phyloP scores from a whole-genome alignment of 2,888 invertebrate species.

The Scaptomyza cyrtandrae region DNA sequence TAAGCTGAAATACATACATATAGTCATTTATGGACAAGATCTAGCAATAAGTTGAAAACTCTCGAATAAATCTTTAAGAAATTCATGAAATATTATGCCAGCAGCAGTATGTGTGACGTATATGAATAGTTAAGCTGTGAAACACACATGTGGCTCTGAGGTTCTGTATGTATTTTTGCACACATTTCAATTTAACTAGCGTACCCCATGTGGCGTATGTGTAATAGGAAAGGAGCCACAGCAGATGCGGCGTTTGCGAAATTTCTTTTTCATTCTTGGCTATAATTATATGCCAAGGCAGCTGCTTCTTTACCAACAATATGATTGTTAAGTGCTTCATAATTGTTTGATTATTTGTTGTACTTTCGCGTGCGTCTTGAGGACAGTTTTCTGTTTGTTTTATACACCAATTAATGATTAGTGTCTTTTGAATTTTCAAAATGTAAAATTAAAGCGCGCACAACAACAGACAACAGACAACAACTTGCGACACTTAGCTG shows the following conservation, averaged over 20 bases:
- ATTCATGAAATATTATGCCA: background rate
- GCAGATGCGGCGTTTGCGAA: constrained; percentile 58
- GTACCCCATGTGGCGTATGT: constrained; percentile 47
- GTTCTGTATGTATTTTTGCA: background rate
- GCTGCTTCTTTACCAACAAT: constrained; percentile 42
- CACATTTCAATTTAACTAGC: constrained; percentile 18
- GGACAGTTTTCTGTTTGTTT: background rate
- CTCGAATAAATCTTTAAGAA: constrained; percentile 1
- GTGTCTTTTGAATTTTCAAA: constrained; percentile 35
- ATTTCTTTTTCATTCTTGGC: constrained; percentile 32
- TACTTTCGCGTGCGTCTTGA: too few species aligned
- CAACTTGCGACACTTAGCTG: constrained; percentile 1
- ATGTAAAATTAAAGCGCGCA: constrained; percentile 51
- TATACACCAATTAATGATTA: constrained; percentile 2
- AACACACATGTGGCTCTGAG: background rate
- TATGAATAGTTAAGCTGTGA: background rate
- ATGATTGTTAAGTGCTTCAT: constrained; percentile 53
- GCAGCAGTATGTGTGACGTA: background rate
- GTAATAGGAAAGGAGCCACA: constrained; percentile 38
- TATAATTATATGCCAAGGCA: constrained; percentile 54
- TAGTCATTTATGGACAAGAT: background rate
- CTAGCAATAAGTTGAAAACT: background rate
- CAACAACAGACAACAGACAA: constrained; percentile 16
- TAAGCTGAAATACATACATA: background rate
- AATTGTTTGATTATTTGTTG: background rate